Base-by-base conservation (phyloP, 2,113 vertebrate genomes). In the Reinhardtius hippoglossoides region DNA sequence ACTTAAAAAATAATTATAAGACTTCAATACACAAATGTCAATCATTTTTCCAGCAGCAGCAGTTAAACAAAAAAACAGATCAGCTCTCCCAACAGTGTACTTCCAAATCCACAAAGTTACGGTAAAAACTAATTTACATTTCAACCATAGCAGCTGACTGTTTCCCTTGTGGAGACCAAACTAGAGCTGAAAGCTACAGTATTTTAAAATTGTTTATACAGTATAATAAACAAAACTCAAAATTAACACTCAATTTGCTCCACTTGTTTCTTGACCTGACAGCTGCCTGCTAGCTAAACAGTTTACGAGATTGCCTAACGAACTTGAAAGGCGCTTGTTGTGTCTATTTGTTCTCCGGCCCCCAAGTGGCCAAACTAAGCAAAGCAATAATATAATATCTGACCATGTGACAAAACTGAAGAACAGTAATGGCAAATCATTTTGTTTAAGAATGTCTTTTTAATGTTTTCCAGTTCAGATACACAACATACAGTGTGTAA, bases 401-500 rank as follows among this genome's bases (percentile, higher is more conserved):
- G 24, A 35, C 63, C 26, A 4, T 40, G 5, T 57, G 2, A 82
- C 40, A 82, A 66, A 79, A 78, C 54, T 26, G 55, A 71, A 59
- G 24, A 60, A 27, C 37, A 63, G 66, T 20, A 18, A 70, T 48
- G n/a, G 71, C 61, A 80, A 86, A 75, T 24, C 67, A 62, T 89
- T 50, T 91, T 91, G 87, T 93, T 94, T 94, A 92, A 94, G 91
- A 93, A 93, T 92, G 76, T 93, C 90, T 92, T 95, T 50, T 94
- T 94, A 91, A 94, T 95, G 91, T 94, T 95, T 92, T 94, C 91
- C 94, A 90, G 91, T 94, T 94, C 92, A 93, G 83, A 93, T 93
- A 95, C 94, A 95, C 94, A 94, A 94, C 94, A 93, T 94, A 94
- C 93, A 95, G 94, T 94, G 94, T 95, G 94, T 94, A 94, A 93